Base-by-base conservation (phyloP, 2,113 vertebrate genomes). In the Bostrychus sinensis region DNA sequence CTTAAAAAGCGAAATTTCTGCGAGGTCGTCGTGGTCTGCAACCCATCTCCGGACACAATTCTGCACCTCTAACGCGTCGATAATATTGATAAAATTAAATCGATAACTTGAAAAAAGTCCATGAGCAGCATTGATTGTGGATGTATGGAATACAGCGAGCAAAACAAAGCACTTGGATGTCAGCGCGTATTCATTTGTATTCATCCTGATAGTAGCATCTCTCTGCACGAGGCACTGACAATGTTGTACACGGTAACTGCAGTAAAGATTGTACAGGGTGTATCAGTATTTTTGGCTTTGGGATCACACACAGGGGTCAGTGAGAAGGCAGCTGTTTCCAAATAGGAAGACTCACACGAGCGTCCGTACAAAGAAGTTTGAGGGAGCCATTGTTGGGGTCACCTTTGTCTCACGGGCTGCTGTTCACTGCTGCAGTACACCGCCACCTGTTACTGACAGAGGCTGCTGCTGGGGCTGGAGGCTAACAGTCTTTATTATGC, bases 261-360 rank as follows among this genome's bases (percentile, higher is more conserved):
- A 80, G 77, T 78, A 68, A 54, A n/a, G 5, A 20, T 56, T 22
- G 64, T 56, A 60, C 53, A 62, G 55, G 41, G 58, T 67, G 48
- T 68, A 69, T 66, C 62, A 71, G 68, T 66, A 92, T 89, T 91
- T 86, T 86, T 91, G 92, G 89, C n/a, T n/a, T n/a, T n/a, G n/a
- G n/a, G n/a, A n/a, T n/a, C n/a, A n/a, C n/a, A n/a, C 82, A 68
- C 85, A 90, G 90, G 62, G 78, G 78, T 86, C 81, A 58, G 55
- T 30, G 70, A 83, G 87, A 86, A 72, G 87, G 91, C 91, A 92
- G 91, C 89, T 93, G 90, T 93, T 48, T 48, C 45, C 45, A 30
- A 51, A 51, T 51, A 81, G 87, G 77, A 80, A 84, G 57, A 62
- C 46, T 77, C 83, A 84, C 7, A 4, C n/a, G 48, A 22, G 26